phyloP scores from a whole-genome alignment of 2,113 vertebrate genomes.

The Mugil cephalus region DNA sequence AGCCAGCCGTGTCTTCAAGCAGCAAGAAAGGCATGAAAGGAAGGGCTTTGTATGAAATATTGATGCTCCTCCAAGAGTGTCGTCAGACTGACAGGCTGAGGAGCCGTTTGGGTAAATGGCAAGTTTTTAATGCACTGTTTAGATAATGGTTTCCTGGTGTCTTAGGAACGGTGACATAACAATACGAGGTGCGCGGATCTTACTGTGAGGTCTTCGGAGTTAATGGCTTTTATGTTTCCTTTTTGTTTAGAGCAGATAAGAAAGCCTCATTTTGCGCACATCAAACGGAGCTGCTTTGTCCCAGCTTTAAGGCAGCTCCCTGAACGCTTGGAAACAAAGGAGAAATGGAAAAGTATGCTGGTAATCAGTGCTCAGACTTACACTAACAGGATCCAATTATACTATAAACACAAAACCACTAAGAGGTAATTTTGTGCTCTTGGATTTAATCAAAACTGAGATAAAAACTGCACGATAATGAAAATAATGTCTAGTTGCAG shows the following conservation, averaged over 20 bases:
- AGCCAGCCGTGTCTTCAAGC: slow-evolving; percentile 29
- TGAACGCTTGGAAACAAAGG: no score
- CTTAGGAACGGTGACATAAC: neutral
- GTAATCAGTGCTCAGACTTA: no score
- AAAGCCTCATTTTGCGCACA: neutral
- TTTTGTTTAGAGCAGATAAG: neutral
- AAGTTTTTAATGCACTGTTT: slow-evolving; percentile 19
- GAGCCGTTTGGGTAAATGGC: slow-evolving; percentile 8
- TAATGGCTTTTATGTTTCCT: neutral
- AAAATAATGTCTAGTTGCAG: no score
- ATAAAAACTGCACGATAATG: no score
- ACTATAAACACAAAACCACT: no score
- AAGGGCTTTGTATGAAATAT: slow-evolving; percentile 41
- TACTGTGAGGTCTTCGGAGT: slow-evolving; percentile 8
- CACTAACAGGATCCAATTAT: no score
- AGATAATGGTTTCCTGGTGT: neutral
- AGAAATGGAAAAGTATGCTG: no score
- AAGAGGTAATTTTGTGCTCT: no score
- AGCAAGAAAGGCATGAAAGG: slow-evolving; percentile 29
- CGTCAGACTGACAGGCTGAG: slow-evolving; percentile 15
- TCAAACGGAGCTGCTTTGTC: slow-evolving; percentile 44
- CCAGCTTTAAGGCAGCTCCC: neutral
- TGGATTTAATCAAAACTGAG: no score
- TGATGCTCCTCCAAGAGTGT: slow-evolving; percentile 38
- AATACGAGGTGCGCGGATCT: neutral